Evolutionary conservation across 2,113 vertebrate species (phyloP), one percentile per base, ranked within the genome.

Genomic region (Elachura formosa): DNA sequence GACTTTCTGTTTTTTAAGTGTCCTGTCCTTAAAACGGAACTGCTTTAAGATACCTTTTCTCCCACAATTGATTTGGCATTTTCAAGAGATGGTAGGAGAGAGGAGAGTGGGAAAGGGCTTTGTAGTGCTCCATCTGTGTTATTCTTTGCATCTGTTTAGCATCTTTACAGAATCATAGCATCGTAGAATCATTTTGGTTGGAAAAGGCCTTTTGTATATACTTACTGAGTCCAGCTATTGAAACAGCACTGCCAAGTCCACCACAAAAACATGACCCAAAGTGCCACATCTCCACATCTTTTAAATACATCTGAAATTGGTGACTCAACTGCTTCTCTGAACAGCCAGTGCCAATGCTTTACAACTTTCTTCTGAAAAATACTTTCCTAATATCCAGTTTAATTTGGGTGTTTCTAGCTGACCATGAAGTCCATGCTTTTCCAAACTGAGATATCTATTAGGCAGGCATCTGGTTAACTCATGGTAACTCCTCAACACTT

Each of bases 21-120:
- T 67, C 15, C 29, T 56, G 17, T 61, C 29, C 36, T 56, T 78
- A 71, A 69, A 63, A 16, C 15, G 31, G 18, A 66, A 23, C 46
- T 8, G 4, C 23, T 55, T 51, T 34, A 36, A 33, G 24, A 31
- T 59, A 12, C 8, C 5, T 55, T 83, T 89, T 69, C 21, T 89
- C 4, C 25, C 23, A 16, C 34, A 88, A 20, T 41, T 51, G 41
- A 7, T 68, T 49, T 34, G 21, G 16, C 72, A 55, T 82, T 88
- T 82, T 67, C 0, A 2, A 24, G 13, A 5, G 18, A 46, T 28
- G 28, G 31, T 22, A 5, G 34, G 38, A 71, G 22, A 0, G 6
- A 14, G 3, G 5, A 58, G 51, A 11, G 26, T 79, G 10, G 59
- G 49, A 49, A 49, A 33, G 12, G 33, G 3, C 19, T 76, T 55